phyloP scores from a whole-genome alignment of 2,888 invertebrate species.

The Drosophila gaucha region DNA sequence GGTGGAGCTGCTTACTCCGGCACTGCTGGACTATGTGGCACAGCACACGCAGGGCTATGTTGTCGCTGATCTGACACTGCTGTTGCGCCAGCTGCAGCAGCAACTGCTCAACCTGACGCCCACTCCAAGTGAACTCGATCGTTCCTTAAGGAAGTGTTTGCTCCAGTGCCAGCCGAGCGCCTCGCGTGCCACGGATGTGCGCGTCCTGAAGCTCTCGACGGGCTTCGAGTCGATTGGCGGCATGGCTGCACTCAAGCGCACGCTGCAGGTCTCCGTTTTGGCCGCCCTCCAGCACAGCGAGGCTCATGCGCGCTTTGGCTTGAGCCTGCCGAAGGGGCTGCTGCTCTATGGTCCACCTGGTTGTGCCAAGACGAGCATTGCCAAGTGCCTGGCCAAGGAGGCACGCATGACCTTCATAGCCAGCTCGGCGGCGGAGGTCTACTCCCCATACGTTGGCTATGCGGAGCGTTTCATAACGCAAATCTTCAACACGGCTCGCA shows the following conservation, averaged over 20 bases:
- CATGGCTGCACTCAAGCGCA: slow-evolving; percentile 85
- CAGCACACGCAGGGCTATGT: slow-evolving; percentile 87
- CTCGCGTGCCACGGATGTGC: slow-evolving; percentile 85
- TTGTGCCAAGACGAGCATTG: slow-evolving; percentile 88
- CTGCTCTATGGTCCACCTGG: slow-evolving; percentile 88
- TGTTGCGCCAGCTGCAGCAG: slow-evolving; percentile 84
- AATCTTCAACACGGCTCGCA: slow-evolving; percentile 87
- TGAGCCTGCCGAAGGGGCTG: slow-evolving; percentile 87
- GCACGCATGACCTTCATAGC: slow-evolving; percentile 86
- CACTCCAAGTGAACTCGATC: slow-evolving; percentile 17
- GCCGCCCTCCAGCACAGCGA: slow-evolving; percentile 86
- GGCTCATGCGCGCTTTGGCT: slow-evolving; percentile 86
- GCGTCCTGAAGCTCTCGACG: slow-evolving; percentile 82
- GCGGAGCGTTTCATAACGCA: slow-evolving; percentile 87
- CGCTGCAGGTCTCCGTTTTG: slow-evolving; percentile 86
- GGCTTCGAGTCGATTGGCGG: slow-evolving; percentile 86
- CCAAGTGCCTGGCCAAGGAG: slow-evolving; percentile 86
- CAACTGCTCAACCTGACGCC: slow-evolving; percentile 36
- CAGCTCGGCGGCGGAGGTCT: slow-evolving; percentile 87
- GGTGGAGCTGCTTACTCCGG: slow-evolving; percentile 23
- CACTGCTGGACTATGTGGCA: slow-evolving; percentile 80
- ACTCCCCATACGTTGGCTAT: slow-evolving; percentile 88
- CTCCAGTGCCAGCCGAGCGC: slow-evolving; percentile 79
- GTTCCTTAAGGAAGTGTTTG: slow-evolving; percentile 28
- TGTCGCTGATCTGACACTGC: slow-evolving; percentile 86